Conservation (phyloP, 2,797 vertebrate species). For the Dipus sagitta region DNA sequence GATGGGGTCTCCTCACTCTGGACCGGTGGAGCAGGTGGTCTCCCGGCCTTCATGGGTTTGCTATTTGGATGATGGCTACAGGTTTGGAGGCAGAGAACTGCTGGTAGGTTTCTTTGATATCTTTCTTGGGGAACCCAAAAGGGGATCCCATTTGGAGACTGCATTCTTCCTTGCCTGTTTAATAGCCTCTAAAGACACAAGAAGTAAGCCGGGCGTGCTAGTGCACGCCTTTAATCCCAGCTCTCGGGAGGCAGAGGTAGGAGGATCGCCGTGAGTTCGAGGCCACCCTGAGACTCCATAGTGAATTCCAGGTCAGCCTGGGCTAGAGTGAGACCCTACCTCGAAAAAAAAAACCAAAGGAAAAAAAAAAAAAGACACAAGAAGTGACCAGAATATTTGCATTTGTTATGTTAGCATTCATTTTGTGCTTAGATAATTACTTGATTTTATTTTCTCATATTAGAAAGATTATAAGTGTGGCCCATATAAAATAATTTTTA, state of each 20-base stretch:
- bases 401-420: conserved; percentile 17
- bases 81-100: conserved; percentile 7
- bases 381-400: not conserved
- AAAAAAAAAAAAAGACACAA: not conserved
- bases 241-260: too few species aligned
- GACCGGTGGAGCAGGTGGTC: not conserved
- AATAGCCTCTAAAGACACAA: not conserved
- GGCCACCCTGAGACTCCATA: too few species aligned
- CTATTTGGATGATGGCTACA: conserved; percentile 11
- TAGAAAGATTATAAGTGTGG: not conserved
- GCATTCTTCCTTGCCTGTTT: conserved; percentile 31
- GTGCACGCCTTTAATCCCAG: too few species aligned
- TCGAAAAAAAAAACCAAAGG: too few species aligned
- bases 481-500: not conserved
- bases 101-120: conserved; percentile 19
- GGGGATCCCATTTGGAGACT: not conserved
- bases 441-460: not conserved
- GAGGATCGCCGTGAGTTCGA: too few species aligned
- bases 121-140: conserved; percentile 41
- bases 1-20: not conserved
- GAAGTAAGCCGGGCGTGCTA: too few species aligned
- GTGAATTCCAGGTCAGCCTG: too few species aligned
- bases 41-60: not conserved
- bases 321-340: too few species aligned
- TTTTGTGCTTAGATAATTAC: conserved; percentile 47